Base-by-base conservation (phyloP, 64 coral and sea anemone species). In the Pocillopora damicornis region DNA sequence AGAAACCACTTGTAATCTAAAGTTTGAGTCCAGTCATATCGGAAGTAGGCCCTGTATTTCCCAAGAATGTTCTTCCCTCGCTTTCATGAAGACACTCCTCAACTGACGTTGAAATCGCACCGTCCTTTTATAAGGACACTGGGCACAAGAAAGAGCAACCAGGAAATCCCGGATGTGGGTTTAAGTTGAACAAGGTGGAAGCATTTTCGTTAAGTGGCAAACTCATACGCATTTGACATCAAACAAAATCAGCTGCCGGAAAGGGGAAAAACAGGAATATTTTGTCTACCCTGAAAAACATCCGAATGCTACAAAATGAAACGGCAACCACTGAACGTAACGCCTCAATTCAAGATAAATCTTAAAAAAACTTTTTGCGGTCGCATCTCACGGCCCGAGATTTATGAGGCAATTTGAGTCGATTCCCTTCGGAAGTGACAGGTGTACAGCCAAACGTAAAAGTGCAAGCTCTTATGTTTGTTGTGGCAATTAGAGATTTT, bases 401-500 rank as follows among this genome's bases (percentile, higher is more conserved):
- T 81, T 35, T 4, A 8, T 67, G 15, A 15, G 67, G 42, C 61
- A 67, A 63, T 45, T 68, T 66, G 15, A 3, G 35, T 83, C 80
- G 80, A 83, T 51, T 68, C 63, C 80, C 22, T 16, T 85, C 11
- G 65, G 15, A 13, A 12, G 11, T 13, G 35, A n/a, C 65, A 85
- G 81, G 64, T 85, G 81, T 23, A 5, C 37, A 22, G 37, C 14
- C 23, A 85, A 66, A 15, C 71, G 45, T 58, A 85, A 85, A 85
- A 85, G 81, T 85, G 81, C 81, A 85, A 71, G 64, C 65, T 85
- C 64, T 85, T 85, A 66, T 85, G 26, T 85, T 85, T 85, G 64
- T 73, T 73, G 60, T 85, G 81, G 35, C 81, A 85, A 85, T 85
- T 85, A 85, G 61, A 85, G 64, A 85, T 71, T 85, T 85, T 85